These are phyloP conservation scores for Gymnoscelis rufifasciata DNA, from an alignment of 2,888 invertebrate species.

Conservation along the genomic window DNA sequence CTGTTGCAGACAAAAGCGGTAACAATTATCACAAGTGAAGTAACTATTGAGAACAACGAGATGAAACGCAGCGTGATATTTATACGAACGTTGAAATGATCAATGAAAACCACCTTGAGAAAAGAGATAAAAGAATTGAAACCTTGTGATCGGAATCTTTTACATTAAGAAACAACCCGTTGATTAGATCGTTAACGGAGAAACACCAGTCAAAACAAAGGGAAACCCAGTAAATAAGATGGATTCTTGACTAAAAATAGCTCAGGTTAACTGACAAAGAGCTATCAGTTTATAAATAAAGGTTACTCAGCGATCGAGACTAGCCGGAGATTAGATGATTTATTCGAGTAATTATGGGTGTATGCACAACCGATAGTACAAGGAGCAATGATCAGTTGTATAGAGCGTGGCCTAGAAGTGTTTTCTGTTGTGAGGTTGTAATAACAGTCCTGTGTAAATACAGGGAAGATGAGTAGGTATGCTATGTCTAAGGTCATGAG, in stretches of 20 bases:
- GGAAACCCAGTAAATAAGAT: slow-evolving; percentile 8
- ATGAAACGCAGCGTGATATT: background rate
- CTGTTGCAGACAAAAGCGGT: too few species aligned
- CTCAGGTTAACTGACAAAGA: slow-evolving; percentile 19
- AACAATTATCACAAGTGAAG: too few species aligned
- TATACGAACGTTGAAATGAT: slow-evolving; percentile 10
- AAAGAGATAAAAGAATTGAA: background rate
- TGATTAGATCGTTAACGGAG: slow-evolving; percentile 7
- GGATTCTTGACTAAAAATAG: slow-evolving; percentile 9
- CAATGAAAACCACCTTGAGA: slow-evolving; percentile 1
- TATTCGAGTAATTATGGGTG: slow-evolving; percentile 68
- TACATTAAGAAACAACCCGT: slow-evolving; percentile 7
- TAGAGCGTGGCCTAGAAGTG: background rate
- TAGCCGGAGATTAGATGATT: slow-evolving; percentile 50
- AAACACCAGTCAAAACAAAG: slow-evolving; percentile 17
- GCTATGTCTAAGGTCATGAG: too few species aligned
- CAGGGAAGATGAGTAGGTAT: too few species aligned
- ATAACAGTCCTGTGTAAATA: too few species aligned
- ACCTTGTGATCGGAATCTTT: slow-evolving; percentile 1
- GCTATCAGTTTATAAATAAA: slow-evolving; percentile 22
- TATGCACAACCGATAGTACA: slow-evolving; percentile 52
- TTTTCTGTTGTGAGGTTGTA: too few species aligned
- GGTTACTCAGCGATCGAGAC: slow-evolving; percentile 21
- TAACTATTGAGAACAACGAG: background rate
- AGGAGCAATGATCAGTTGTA: slow-evolving; percentile 4